Base-by-base conservation (phyloP, 2,888 invertebrate species). In the Habroteleia sp. region DNA sequence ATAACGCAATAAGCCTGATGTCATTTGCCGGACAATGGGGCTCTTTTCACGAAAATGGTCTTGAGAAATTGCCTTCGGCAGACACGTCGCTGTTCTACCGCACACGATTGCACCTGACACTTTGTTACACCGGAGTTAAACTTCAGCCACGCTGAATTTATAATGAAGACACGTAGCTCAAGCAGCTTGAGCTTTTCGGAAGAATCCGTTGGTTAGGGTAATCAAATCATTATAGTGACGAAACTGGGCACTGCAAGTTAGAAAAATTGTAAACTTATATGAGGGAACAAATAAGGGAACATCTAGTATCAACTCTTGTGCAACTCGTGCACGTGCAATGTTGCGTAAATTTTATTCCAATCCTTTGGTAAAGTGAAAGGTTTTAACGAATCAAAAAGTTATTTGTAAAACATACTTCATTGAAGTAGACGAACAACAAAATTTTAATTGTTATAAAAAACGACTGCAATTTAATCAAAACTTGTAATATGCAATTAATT, bases 1-100 rank as follows among this genome's bases (percentile, higher is more conserved):
- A 87, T 87, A 87, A 87, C 87, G 84, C 85, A 86, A 87, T 87
- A 86, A 87, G 80, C 83, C 80, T 86, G 83, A 87, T 86, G 85
- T 85, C 83, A 87, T 87, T 87, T 86, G 82, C 82, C 77, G 84
- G 83, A 87, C 87, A 86, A 85, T 85, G 37, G 81, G 77, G 65
- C 73, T 65, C 77, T 77, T 80, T 79, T 79, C 66, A 75, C 74
- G 74, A 66, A 80, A 80, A 78, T 77, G 77, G 77, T 69, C 74
- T 77, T 62, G 68, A 71, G 75, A 82, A 83, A 82, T 82, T 82
- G 81, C 77, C 78, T 78, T 66, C 77, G 50, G 74, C 77, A 75
- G 78, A 75, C 80, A 78, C 77, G 69, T 60, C 75, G 71, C 69
- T 74, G 73, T 80, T 68, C 65, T 62, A 50, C 46, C 66, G 52